Base-by-base conservation (phyloP, 2,797 vertebrate genomes). In the Ara ararauna region DNA sequence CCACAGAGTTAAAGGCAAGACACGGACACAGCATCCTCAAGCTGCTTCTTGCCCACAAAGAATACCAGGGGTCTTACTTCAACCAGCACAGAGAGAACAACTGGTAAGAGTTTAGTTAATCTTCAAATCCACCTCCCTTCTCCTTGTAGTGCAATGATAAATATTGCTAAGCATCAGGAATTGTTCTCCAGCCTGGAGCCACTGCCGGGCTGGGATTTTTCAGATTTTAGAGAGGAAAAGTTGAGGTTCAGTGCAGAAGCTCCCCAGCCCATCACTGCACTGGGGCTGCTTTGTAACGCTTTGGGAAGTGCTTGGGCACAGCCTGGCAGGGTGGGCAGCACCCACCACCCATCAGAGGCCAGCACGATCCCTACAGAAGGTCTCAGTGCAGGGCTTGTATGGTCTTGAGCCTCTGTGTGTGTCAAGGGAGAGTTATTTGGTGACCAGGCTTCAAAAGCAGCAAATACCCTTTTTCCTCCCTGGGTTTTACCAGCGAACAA, bases 1-100 rank as follows among this genome's bases (percentile, higher is more conserved):
- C 23, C 64, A 24, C 82, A 93, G 80, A 66, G 60, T 60, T 62
- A 72, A 86, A 86, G 34, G 87, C 79, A 68, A 70, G 64, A 62
- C 5, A 14, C 0, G 1, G 64, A 44, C 36, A 13, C 48, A 42
- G 73, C 50, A 48, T n/a, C 82, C 67, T 60, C 1, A 11, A 82
- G 60, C 83, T 64, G 82, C 40, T 77, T 79, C 71, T 79, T 73
- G 47, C 44, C 54, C 76, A 62, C 5, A 29, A 19, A 66, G 44
- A 42, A 22, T 17, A 81, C 23, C 24, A 66, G 60, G 22, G 30
- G 4, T 23, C 8, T 65, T 23, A 12, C 54, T 51, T 85, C 90
- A 71, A 6, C 4, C 34, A 50, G 70, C 65, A 61, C 45, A 75
- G 53, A 47, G 6, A 65, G 45, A 72, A 65, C 34, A 36, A 80